Conservation (phyloP, 2,888 invertebrate genomes). For the Leptopilina drosophilae region DNA sequence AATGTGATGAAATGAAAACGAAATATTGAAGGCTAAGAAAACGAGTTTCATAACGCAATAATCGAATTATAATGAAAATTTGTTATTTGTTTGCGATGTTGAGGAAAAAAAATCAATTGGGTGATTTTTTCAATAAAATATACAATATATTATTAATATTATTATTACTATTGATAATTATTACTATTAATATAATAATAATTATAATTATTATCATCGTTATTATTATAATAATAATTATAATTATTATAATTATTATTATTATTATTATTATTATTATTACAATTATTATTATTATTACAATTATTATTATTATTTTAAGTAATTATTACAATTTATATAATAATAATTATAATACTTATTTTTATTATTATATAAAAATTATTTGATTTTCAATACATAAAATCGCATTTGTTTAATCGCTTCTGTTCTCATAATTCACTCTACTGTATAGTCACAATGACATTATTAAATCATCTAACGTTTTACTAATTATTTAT, state of each 20-base stretch:
- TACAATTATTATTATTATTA: neutral
- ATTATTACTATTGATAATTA: neutral
- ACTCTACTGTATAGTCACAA: constrained; percentile 52
- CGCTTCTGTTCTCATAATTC: constrained; percentile 42
- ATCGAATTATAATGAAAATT: constrained; percentile 26
- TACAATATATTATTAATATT: too few species aligned
- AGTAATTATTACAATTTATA: too few species aligned
- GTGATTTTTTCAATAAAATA: too few species aligned
- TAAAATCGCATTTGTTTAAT: constrained; percentile 22
- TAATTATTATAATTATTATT: neutral
- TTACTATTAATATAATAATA: neutral
- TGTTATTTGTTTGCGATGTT: constrained; percentile 11
- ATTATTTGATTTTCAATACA: constrained; percentile 3
- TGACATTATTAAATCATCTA: constrained; percentile 42
- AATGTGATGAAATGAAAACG: too few species aligned
- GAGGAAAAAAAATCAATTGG: too few species aligned
- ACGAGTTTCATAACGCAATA: constrained; percentile 6
- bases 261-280: neutral
- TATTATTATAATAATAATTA: neutral
- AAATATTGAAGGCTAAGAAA: neutral
- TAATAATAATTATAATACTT: neutral
- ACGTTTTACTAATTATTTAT: constrained; percentile 53
- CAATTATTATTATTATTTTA: neutral
- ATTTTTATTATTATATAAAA: neutral
- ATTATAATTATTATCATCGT: neutral